A percentile compares a stretch with the other conserved stretches of the same genome.
Conservation (phyloP, 2,888 invertebrate genomes). For the Argyresthia albistria region DNA sequence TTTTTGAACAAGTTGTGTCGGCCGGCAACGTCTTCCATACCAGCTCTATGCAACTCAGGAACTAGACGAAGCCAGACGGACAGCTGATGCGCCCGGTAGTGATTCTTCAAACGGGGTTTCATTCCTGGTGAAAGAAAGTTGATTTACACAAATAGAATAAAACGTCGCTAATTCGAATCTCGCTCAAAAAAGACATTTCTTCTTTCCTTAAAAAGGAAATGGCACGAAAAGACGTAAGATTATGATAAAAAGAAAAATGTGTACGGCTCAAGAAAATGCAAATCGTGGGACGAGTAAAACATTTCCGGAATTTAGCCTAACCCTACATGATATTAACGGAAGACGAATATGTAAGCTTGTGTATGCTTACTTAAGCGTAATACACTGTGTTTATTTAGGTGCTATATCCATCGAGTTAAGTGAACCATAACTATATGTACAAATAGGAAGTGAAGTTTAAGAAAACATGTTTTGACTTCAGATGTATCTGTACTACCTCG, state of each 20-base stretch:
- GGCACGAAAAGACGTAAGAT: neutral
- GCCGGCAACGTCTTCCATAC: conserved; percentile 90
- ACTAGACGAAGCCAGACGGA: conserved; percentile 96
- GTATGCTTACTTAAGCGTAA: too few species aligned
- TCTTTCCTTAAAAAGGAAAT: neutral
- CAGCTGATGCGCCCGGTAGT: conserved; percentile 94
- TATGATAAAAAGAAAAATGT: neutral
- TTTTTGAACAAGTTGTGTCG: conserved; percentile 91
- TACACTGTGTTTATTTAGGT: too few species aligned
- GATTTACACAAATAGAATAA: neutral
- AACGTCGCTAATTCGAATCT: neutral
- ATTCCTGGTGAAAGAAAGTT: conserved; percentile 77
- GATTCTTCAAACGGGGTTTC: conserved; percentile 92
- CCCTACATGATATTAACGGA: neutral
- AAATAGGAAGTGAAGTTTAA: too few species aligned
- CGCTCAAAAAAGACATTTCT: neutral
- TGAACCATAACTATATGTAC: too few species aligned
- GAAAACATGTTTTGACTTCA: too few species aligned
- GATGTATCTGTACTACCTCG: neutral
- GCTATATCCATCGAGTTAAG: too few species aligned
- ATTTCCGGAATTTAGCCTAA: neutral
- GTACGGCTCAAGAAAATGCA: neutral
- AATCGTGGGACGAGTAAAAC: neutral
- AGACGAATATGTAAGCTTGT: too few species aligned
- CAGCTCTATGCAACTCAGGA: conserved; percentile 90